These are phyloP conservation scores for Prochilodus magdalenae DNA, from an alignment of 2,113 vertebrate genomes.

Conservation along the genomic window DNA sequence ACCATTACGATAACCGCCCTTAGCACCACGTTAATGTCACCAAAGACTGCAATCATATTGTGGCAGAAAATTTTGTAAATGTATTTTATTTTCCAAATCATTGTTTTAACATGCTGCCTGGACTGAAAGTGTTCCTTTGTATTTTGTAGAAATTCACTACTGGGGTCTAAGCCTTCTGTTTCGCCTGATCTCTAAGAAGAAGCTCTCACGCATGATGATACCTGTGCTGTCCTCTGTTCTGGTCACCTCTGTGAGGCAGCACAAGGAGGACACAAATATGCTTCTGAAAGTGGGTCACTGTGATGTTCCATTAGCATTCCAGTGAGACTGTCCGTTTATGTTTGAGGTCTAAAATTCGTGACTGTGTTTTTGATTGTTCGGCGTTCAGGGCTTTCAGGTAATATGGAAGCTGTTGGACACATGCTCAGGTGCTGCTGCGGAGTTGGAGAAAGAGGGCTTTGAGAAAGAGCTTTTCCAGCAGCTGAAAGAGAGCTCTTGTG, in stretches of 20 bases:
- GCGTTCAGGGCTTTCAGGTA: conserved; percentile 83
- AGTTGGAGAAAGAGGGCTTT: conserved; percentile 85
- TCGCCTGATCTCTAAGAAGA: conserved; percentile 85
- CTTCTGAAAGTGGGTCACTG: conserved; percentile 78
- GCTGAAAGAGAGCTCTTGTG: conserved; percentile 75
- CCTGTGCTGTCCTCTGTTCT: conserved; percentile 86
- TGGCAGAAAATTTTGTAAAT: too few species aligned
- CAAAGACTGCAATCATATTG: too few species aligned
- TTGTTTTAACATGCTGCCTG: background rate
- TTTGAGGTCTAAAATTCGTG: background rate
- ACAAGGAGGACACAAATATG: conserved; percentile 81
- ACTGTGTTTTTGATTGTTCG: background rate
- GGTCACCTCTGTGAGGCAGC: conserved; percentile 80
- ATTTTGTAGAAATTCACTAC: conserved; percentile 86
- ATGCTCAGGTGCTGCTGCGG: conserved; percentile 81
- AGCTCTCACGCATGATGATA: conserved; percentile 82
- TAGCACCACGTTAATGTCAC: too few species aligned
- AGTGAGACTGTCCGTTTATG: background rate
- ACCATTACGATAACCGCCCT: too few species aligned
- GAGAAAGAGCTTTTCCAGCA: conserved; percentile 88
- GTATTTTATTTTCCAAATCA: too few species aligned
- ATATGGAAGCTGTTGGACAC: conserved; percentile 83
- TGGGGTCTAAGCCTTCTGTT: conserved; percentile 86
- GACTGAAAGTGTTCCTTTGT: conserved; percentile 12
- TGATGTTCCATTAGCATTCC: background rate